These are phyloP conservation scores for Drosophila planitibia DNA, from an alignment of 2,888 invertebrate species.

Conservation along the genomic window DNA sequence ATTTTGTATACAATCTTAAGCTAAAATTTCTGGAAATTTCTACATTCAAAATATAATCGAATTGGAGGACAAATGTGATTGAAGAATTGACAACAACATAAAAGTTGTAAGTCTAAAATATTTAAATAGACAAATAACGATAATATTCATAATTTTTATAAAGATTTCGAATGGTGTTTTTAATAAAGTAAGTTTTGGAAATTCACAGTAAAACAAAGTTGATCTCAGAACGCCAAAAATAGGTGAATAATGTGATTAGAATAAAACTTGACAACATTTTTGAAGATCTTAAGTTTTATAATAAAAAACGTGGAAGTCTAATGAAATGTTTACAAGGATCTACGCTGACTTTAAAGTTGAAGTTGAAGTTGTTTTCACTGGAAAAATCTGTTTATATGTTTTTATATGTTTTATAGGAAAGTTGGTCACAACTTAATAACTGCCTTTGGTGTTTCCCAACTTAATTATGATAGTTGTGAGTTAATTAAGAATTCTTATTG, in stretches of 20 bases:
- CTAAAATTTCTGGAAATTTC: background rate
- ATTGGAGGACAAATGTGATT: background rate
- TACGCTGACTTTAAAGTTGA: background rate
- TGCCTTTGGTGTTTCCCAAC: background rate
- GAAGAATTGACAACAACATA: fast-evolving
- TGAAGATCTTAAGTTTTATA: background rate
- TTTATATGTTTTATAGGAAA: background rate
- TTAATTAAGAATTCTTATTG: constrained; percentile 5
- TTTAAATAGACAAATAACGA: background rate
- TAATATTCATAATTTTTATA: background rate
- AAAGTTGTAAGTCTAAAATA: background rate
- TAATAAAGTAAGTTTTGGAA: background rate
- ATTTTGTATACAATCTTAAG: background rate
- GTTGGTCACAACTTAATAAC: background rate
- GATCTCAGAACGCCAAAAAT: background rate
- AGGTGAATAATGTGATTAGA: background rate
- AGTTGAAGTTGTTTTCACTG: background rate
- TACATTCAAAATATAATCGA: background rate
- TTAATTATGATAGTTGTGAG: background rate
- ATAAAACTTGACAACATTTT: background rate
- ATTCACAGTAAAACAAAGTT: background rate
- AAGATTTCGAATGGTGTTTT: background rate
- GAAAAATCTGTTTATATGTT: background rate
- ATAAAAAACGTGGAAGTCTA: background rate
- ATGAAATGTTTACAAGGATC: background rate